Evolutionary conservation across 2,113 vertebrate genomes (phyloP), one percentile per base, ranked within the genome.

Genomic region (Eublepharis macularius): DNA sequence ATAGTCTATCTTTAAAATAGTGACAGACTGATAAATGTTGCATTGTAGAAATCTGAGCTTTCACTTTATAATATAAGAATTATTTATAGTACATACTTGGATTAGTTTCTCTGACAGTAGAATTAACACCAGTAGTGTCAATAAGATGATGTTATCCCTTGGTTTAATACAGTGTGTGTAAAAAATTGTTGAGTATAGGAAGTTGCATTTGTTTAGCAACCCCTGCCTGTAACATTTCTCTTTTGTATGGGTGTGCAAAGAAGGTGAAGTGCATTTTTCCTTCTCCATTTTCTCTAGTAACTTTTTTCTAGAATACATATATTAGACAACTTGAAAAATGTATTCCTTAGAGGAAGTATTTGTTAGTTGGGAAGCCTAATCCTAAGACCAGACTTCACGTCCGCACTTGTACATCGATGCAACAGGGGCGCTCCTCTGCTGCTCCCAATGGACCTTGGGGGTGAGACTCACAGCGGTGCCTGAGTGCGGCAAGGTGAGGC

Each of bases 61-160:
- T 92, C 10, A 86, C 91, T 92, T 90, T 60, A 54, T 81, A 81
- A 89, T 63, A 88, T 87, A 79, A 77, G 84, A 92, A 85, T 83
- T 60, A n/a, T 69, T 19, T 86, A 88, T 83, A 85, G 0, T 86
- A 45, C 85, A 85, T 85, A 13, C 84, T 89, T 87, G 54, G 81
- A 83, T 21, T 85, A 26, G 75, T 14, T 0, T 54, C 2, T 32
- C 87, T 86, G 39, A 77, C 7, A 26, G 36, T 75, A 81, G 57
- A 81, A 60, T 54, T 85, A 26, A 76, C 47, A 86, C 81, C 88
- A 88, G 8, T 32, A 24, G 34, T 16, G 86, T 54, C 88, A n/a
- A 80, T 87, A 90, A 90, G 91, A 84, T 86, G 75, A 86, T 73
- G 66, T 34, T 86, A 39, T 45, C 51, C 81, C 87, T 73, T 0